phyloP scores from a whole-genome alignment of 2,888 invertebrate genomes.

The Drosophila mimica region DNA sequence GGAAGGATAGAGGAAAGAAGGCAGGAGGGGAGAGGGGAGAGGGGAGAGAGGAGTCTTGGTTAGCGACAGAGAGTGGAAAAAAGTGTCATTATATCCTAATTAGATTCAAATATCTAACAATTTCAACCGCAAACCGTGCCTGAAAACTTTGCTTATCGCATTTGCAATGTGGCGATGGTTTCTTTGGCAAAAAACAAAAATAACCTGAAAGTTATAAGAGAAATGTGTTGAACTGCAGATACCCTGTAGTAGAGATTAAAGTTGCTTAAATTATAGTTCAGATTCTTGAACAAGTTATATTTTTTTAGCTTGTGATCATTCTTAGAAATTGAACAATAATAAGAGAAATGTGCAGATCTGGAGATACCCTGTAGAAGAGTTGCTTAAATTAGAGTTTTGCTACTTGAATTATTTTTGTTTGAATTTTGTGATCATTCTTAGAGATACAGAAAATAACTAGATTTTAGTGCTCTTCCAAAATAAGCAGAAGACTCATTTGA shows the following conservation, averaged over 20 bases:
- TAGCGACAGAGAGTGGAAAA: conserved; percentile 28
- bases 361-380: too few relatives aligned
- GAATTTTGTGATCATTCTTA: too few relatives aligned
- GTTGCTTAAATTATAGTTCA: neutral
- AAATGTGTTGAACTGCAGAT: neutral
- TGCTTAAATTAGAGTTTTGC: too few relatives aligned
- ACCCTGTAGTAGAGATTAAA: neutral
- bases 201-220: too few relatives aligned
- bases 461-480: too few relatives aligned
- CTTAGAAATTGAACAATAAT: neutral
- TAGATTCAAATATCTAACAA: conserved; percentile 75
- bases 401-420: too few relatives aligned
- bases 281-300: neutral
- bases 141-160: conserved; percentile 69
- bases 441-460: too few relatives aligned
- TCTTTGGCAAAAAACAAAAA: conserved; percentile 10
- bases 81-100: conserved; percentile 76
- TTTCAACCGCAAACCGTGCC: conserved; percentile 66
- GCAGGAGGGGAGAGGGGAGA: neutral
- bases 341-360: too few relatives aligned
- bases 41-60: neutral
- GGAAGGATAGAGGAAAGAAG: neutral
- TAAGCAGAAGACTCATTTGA: too few relatives aligned
- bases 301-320: neutral
- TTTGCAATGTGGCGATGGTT: conserved; percentile 44